A percentile compares a stretch with the other conserved stretches of the same genome.
These are phyloP conservation scores for Hydraecia micacea DNA, from an alignment of 2,888 invertebrate species.

Conservation along the genomic window DNA sequence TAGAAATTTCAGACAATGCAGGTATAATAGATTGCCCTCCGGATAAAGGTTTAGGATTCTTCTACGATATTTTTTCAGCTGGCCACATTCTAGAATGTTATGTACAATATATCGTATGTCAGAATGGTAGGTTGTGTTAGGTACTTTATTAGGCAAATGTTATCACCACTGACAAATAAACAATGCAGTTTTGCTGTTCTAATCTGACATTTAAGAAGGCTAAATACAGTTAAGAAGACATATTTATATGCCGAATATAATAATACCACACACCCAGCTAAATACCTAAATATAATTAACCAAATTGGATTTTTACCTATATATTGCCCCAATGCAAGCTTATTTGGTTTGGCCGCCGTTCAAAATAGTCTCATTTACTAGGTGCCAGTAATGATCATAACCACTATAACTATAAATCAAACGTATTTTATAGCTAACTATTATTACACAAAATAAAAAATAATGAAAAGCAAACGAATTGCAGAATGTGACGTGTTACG, in stretches of 20 bases:
- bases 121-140: too few relatives aligned
- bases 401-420: slow-evolving; percentile 63
- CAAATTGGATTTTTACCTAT: slow-evolving; percentile 25
- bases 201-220: slow-evolving; percentile 24
- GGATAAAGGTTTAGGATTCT: background rate
- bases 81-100: background rate
- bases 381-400: slow-evolving; percentile 50
- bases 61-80: background rate
- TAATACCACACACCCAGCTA: slow-evolving; percentile 11
- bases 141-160: background rate
- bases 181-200: background rate
- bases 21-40: background rate
- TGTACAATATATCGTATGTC: too few relatives aligned
- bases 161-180: background rate
- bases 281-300: slow-evolving; percentile 32
- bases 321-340: slow-evolving; percentile 6
- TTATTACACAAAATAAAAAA: slow-evolving; percentile 63
- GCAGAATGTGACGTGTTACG: slow-evolving; percentile 83
- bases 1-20: background rate
- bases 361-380: slow-evolving; percentile 48
- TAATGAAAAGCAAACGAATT: slow-evolving; percentile 70
- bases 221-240: slow-evolving; percentile 23
- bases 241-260: slow-evolving; percentile 15
- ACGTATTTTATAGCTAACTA: slow-evolving; percentile 59
- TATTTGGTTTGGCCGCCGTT: slow-evolving; percentile 38